Evolutionary conservation across 2,797 vertebrate genomes (phyloP).

Genomic region (Poeciliopsis presidionis): DNA sequence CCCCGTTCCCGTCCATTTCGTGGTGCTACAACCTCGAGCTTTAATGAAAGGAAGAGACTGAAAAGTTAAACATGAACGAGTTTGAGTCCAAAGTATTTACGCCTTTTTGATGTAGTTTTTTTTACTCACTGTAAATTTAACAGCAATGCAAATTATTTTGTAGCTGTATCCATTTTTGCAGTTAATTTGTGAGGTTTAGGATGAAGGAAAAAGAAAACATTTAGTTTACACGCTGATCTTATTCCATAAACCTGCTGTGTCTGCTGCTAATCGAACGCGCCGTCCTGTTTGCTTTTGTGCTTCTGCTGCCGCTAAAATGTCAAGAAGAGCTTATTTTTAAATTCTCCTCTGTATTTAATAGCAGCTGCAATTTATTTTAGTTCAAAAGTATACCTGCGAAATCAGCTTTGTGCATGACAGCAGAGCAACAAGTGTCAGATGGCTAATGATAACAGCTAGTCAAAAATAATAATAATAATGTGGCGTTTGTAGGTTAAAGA

Average conservation of each 20-base stretch:
- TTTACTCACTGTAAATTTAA: background rate
- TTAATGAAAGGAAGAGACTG: background rate
- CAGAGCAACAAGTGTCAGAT: background rate
- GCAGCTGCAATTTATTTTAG: background rate
- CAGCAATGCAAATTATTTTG: background rate
- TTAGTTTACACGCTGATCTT: background rate
- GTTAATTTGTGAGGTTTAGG: background rate
- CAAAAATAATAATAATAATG: background rate
- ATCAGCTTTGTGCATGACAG: background rate
- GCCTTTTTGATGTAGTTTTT: background rate
- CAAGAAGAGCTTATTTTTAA: background rate
- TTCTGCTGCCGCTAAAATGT: background rate
- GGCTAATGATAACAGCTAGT: background rate
- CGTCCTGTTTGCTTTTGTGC: background rate
- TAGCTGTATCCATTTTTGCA: background rate
- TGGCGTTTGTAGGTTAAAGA: background rate
- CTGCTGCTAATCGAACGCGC: background rate
- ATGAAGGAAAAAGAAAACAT: background rate
- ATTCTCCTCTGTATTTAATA: background rate
- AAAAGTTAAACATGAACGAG: constrained; percentile 36
- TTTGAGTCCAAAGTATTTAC: background rate
- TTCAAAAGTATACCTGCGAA: background rate
- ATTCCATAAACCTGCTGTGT: background rate
- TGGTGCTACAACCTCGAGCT: background rate
- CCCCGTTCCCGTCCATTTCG: background rate